Evolutionary conservation across 64 coral and sea anemone species (phyloP), one percentile per base, ranked within the genome.

Genomic region (Anthopleura sola): DNA sequence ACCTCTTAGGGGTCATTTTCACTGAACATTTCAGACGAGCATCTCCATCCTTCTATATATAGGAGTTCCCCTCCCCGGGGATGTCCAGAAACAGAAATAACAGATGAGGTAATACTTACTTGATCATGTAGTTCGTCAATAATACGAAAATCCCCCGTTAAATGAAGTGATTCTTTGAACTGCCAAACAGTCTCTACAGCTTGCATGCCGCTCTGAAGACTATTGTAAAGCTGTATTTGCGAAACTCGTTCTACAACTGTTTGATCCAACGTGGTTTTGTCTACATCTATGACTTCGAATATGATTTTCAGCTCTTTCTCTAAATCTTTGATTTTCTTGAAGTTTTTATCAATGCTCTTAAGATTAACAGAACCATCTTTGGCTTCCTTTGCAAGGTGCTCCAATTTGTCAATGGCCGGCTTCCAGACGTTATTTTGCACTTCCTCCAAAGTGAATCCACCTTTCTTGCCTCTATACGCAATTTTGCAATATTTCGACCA

Each of bases 341-440:
- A 92, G 50, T 75, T 50, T 50, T 87, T 87, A 46, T 92, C 90
- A 4, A 92, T 80, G 24, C 82, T 16, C 66, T 64, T 49, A 28
- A 92, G 85, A 3, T 37, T 56, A 28, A 86, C 21, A 38, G 85
- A 49, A 19, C 90, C 90, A 76, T 87, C 60, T 24, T 55, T 29
- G 23, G 36, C 9, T n/a, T 57, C 55, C n/a, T 23, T 7, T 3
- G 10, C 85, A 20, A 77, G 24, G n/a, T 84, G 20, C 16, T 71
- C 32, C 78, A 85, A 87, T 36, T 23, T 40, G 54, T 75, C 50
- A 24, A 55, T 83, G 12, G 85, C 79, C 12, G 85, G 90, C 46
- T 74, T 69, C 85, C 85, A 92, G 23, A 92, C 85, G 32, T 82
- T 16, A 8, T 58, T 55, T 0, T 78, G 14, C 10, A 92, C 85